These are phyloP conservation scores for Eriocheir sinensis DNA, from an alignment of 1,140 invertebrate genomes.

Conservation along the genomic window DNA sequence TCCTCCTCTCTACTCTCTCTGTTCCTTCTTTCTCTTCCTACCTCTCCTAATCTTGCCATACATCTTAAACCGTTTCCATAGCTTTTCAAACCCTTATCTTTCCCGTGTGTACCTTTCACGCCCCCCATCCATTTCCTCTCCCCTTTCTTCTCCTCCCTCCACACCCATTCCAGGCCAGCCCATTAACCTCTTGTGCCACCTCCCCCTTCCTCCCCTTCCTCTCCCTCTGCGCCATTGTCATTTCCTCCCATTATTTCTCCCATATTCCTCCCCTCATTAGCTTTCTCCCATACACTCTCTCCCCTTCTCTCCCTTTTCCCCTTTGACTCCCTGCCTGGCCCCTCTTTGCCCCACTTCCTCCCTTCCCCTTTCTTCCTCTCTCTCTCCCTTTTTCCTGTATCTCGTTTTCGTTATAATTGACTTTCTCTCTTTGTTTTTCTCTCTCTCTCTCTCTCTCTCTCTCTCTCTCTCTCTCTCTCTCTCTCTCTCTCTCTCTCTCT, in stretches of 20 bases:
- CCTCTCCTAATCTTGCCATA: neutral
- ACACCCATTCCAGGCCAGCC: neutral
- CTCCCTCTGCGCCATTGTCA: neutral
- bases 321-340: neutral
- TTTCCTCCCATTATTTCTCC: neutral
- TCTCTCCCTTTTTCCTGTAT: neutral
- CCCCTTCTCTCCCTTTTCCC: neutral
- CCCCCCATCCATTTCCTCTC: neutral
- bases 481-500: slow-evolving; percentile 17
- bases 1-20: neutral
- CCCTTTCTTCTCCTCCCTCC: neutral
- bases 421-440: neutral
- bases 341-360: neutral
- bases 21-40: neutral
- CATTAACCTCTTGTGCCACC: neutral
- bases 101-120: neutral
- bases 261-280: neutral
- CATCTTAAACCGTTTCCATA: neutral
- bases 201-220: neutral
- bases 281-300: slow-evolving; percentile 10
- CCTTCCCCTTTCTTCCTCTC: neutral
- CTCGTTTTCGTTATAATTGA: neutral
- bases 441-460: neutral
- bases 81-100: neutral
- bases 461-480: slow-evolving; percentile 7